Evolutionary conservation across 2,797 vertebrate genomes (phyloP).

Genomic region (Margarornis squamiger): DNA sequence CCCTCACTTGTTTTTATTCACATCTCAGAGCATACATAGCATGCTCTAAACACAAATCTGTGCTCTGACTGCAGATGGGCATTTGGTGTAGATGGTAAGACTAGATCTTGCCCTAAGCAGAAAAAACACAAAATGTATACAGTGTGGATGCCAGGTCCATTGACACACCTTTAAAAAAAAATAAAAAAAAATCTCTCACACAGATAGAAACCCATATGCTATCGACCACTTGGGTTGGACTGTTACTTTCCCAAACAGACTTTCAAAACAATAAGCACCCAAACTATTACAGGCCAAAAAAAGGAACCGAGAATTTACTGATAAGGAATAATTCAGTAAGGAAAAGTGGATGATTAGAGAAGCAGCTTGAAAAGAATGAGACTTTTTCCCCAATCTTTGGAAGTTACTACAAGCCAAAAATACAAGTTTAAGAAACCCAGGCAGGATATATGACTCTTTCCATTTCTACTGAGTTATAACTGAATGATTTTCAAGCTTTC

Average conservation of each 20-base stretch:
- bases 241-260: neutral
- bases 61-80: neutral
- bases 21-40: neutral
- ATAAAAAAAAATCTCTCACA: too few relatives aligned
- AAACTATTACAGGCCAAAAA: neutral
- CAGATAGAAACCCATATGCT: neutral
- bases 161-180: neutral
- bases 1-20: neutral
- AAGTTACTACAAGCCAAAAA: neutral
- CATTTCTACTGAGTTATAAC: neutral
- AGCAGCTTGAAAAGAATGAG: neutral
- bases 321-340: neutral
- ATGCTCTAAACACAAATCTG: neutral
- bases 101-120: neutral
- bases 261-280: neutral
- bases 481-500: conserved; percentile 12
- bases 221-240: neutral
- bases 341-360: neutral
- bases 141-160: neutral
- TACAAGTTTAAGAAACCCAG: neutral
- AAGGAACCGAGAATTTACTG: neutral
- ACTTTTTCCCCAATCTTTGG: neutral
- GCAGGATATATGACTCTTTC: neutral
- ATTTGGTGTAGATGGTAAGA: neutral
- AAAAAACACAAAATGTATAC: neutral